Evolutionary conservation across 35 echinoderm and acorn worm genomes (phyloP), one percentile per base, ranked within the genome.

Genomic region (Ptychodera flava): DNA sequence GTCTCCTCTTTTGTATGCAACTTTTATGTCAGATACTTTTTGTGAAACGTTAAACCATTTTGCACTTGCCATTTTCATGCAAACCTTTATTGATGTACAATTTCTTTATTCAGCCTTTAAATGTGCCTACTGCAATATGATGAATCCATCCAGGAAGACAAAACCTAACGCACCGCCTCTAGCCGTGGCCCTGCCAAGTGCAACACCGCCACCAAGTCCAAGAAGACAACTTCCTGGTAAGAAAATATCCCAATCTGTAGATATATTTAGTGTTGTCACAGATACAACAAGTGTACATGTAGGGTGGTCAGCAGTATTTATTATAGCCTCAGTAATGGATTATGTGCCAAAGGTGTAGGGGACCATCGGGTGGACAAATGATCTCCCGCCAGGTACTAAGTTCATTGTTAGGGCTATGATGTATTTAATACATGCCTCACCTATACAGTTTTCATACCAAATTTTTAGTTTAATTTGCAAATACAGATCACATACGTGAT

Each of bases 61-160:
- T 15, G 16, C 35, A 14, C 33, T 14, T 83, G 35, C 22, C 15
- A 35, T 33, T 34, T 30, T 15, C 52, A 85, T 27, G 29, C 16
- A 35, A 1, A 1, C 0, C 28, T 80, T n/a, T 15, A 28, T 14
- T 22, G 28, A 22, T 30, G 6, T 38, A 1, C 1, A 37, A 16
- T 38, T 45, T 76, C 27, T 91, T 33, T 1, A n/a, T n/a, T n/a
- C 85, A 99, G 96, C 96, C 78, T 99, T 94, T 78, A 90, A 87
- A 75, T 99, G 96, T 93, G 90, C 96, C 0, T 99, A 94, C 88
- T 99, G 96, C 78, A 45, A 88, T 36, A 90, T 84, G 28, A 89
- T 99, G 29, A 99, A 99, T 83, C 93, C 93, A 81, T 89, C 96
- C 29, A 92, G 91, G 36, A 99, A 99, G 52, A 85, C 89, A 28